phyloP scores from a whole-genome alignment of 2,888 invertebrate genomes.

The Chalcosyrphus nemorum region DNA sequence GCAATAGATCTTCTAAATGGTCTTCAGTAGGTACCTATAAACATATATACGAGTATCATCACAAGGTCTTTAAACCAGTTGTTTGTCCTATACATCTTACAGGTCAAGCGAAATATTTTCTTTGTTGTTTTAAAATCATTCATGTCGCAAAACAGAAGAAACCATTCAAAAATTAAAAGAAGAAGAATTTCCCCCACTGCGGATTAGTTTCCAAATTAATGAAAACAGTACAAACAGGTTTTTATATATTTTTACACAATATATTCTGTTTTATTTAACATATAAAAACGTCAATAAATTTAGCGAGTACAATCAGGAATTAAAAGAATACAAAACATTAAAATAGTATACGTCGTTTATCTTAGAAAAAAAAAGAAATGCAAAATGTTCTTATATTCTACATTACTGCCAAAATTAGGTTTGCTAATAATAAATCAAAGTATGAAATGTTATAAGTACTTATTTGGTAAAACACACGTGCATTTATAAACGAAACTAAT shows the following conservation, averaged over 20 bases:
- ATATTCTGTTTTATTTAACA: conserved; percentile 39
- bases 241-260: conserved; percentile 2
- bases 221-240: neutral
- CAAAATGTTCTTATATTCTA: conserved; percentile 13
- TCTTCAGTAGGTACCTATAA: no score
- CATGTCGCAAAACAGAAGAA: no score
- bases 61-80: no score
- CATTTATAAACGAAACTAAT: neutral
- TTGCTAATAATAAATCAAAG: neutral
- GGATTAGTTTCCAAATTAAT: no score
- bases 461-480: neutral
- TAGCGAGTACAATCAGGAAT: conserved; percentile 22
- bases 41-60: no score
- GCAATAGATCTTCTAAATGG: no score
- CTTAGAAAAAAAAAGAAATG: conserved; percentile 15
- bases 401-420: neutral
- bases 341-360: conserved; percentile 40
- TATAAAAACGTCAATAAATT: neutral
- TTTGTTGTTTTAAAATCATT: no score
- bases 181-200: no score
- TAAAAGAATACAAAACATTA: conserved; percentile 22
- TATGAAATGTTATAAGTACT: no score
- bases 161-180: no score
- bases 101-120: no score
- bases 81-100: no score